phyloP scores from a whole-genome alignment of 2,797 vertebrate genomes.

The Sandelia bainsii region DNA sequence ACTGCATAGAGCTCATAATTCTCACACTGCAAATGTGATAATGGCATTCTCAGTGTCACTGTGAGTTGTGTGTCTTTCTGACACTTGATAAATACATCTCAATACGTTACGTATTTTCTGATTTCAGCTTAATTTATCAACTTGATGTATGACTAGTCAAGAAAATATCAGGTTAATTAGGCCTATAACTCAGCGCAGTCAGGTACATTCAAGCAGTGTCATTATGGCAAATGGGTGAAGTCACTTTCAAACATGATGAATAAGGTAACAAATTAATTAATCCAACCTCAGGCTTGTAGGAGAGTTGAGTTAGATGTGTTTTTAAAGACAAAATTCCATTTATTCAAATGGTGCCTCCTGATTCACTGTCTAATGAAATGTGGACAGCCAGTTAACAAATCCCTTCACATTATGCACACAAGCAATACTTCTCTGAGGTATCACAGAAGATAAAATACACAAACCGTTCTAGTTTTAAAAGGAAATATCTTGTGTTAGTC shows the following conservation, averaged over 20 bases:
- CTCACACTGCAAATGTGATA: constrained; percentile 10
- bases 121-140: constrained; percentile 27
- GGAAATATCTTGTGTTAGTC: constrained; percentile 28
- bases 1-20: constrained; percentile 32
- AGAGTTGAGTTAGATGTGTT: not conserved
- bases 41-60: constrained; percentile 14
- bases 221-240: constrained; percentile 11
- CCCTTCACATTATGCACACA: not conserved
- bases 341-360: not conserved
- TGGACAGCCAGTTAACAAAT: not conserved
- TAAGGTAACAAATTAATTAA: not conserved
- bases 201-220: constrained; percentile 25
- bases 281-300: not conserved
- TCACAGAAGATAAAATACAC: constrained; percentile 1
- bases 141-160: constrained; percentile 24
- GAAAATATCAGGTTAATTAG: constrained; percentile 28
- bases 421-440: not conserved
- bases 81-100: constrained; percentile 32
- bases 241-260: constrained; percentile 26
- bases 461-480: constrained; percentile 14
- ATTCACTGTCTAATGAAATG: not conserved
- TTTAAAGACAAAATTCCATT: not conserved
- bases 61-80: constrained; percentile 37
- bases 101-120: not conserved
- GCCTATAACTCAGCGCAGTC: constrained; percentile 26